Conservation (phyloP, 2,113 vertebrate species). For the Periophthalmus modestus region DNA sequence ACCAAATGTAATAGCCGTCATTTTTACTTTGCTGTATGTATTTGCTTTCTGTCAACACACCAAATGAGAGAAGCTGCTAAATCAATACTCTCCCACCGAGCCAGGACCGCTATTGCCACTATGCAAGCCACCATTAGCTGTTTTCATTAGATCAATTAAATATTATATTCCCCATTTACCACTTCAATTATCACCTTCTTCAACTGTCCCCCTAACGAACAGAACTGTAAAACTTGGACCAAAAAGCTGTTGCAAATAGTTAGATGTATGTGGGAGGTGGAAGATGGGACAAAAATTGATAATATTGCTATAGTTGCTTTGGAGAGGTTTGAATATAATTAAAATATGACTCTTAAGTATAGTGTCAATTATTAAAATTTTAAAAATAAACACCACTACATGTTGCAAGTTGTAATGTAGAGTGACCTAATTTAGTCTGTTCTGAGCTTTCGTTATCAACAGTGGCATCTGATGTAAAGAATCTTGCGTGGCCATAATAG, state of each 20-base stretch:
- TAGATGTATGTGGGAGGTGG: not conserved
- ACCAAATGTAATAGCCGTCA: constrained; percentile 55
- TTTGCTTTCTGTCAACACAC: constrained; percentile 64
- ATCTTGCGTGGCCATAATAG: constrained; percentile 36
- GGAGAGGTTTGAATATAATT: too few species aligned
- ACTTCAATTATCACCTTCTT: constrained; percentile 41
- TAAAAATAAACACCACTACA: too few species aligned
- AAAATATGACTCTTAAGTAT: too few species aligned
- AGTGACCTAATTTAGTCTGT: not conserved
- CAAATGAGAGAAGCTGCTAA: constrained; percentile 49
- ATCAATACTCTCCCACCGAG: constrained; percentile 49
- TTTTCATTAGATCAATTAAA: constrained; percentile 46
- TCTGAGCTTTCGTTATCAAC: not conserved
- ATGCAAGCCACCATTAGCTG: constrained; percentile 43
- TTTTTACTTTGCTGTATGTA: constrained; percentile 51
- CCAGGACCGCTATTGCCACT: constrained; percentile 20
- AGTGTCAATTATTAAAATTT: too few species aligned
- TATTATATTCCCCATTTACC: constrained; percentile 46
- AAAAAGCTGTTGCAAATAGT: constrained; percentile 11
- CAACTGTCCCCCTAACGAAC: not conserved
- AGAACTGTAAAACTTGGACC: not conserved
- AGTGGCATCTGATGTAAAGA: not conserved
- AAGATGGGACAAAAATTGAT: too few species aligned
- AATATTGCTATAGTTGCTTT: too few species aligned
- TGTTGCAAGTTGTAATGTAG: too few species aligned